Conservation (phyloP, 2,113 vertebrate species). For the Heloderma charlesbogerti region DNA sequence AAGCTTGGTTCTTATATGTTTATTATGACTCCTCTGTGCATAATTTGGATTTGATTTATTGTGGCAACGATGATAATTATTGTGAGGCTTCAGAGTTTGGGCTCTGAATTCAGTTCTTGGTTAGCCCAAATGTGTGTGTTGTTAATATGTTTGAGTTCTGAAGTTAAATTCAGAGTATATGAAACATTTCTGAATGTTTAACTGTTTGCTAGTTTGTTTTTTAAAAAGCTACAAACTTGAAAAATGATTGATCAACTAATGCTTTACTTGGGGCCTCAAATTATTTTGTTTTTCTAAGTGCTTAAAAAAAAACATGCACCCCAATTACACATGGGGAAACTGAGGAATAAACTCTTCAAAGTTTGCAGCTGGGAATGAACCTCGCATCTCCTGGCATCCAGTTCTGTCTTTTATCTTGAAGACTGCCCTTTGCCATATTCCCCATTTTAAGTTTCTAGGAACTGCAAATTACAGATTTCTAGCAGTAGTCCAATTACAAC, state of each 20-base stretch:
- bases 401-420: conserved; percentile 43
- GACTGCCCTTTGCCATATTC: conserved; percentile 43
- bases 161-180: not conserved
- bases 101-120: not conserved
- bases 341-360: conserved; percentile 8
- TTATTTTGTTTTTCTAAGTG: conserved; percentile 43
- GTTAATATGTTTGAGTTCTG: not conserved
- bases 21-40: not conserved
- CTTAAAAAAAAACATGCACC: conserved; percentile 13
- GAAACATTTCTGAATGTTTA: not conserved
- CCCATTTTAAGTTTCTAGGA: conserved; percentile 50
- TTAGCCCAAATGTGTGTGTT: not conserved
- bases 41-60: conserved; percentile 5
- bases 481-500: conserved; percentile 58
- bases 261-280: conserved; percentile 36
- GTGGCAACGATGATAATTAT: conserved; percentile 46
- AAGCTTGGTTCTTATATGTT: conserved; percentile 32
- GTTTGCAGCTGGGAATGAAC: conserved; percentile 11
- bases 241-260: conserved; percentile 24
- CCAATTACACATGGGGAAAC: conserved; percentile 34
- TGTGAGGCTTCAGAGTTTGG: not conserved
- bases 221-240: not conserved
- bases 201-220: not conserved
- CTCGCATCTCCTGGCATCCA: conserved; percentile 9
- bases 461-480: conserved; percentile 63